Evolutionary conservation across 64 coral and sea anemone genomes (phyloP).

Genomic region (Acropora yongei): DNA sequence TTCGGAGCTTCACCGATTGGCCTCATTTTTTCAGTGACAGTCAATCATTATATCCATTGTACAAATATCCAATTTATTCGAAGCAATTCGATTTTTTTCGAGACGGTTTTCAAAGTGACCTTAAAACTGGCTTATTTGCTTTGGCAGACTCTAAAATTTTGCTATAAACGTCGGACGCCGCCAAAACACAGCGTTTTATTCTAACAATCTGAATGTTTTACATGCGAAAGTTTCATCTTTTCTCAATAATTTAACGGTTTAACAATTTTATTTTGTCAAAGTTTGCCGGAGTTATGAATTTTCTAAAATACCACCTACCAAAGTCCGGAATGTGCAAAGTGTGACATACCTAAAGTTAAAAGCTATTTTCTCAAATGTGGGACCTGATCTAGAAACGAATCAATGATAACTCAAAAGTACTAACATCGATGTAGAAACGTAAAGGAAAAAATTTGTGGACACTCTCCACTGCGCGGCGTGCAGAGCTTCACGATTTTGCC

Average conservation of each 20-base stretch:
- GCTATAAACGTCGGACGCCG: conserved; percentile 16
- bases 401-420: not conserved
- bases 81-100: conserved; percentile 29
- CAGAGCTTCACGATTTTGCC: too few relatives aligned
- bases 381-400: not conserved
- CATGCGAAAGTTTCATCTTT: conserved; percentile 43
- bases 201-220: conserved; percentile 33
- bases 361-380: conserved; percentile 54
- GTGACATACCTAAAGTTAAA: conserved; percentile 45
- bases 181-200: conserved; percentile 39
- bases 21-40: not conserved
- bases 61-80: conserved; percentile 60
- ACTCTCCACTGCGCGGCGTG: too few relatives aligned
- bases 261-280: conserved; percentile 35
- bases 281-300: conserved; percentile 24
- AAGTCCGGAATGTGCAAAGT: conserved; percentile 27
- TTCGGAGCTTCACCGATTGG: too few relatives aligned
- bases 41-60: conserved; percentile 33
- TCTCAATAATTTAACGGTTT: conserved; percentile 1
- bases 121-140: conserved; percentile 42
- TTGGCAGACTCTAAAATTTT: conserved; percentile 46
- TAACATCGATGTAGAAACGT: too few relatives aligned
- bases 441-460: too few relatives aligned
- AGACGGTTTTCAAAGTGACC: conserved; percentile 30
- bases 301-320: conserved; percentile 44